These are phyloP conservation scores for Stegastes partitus DNA, from an alignment of 2,113 vertebrate species.

Conservation along the genomic window DNA sequence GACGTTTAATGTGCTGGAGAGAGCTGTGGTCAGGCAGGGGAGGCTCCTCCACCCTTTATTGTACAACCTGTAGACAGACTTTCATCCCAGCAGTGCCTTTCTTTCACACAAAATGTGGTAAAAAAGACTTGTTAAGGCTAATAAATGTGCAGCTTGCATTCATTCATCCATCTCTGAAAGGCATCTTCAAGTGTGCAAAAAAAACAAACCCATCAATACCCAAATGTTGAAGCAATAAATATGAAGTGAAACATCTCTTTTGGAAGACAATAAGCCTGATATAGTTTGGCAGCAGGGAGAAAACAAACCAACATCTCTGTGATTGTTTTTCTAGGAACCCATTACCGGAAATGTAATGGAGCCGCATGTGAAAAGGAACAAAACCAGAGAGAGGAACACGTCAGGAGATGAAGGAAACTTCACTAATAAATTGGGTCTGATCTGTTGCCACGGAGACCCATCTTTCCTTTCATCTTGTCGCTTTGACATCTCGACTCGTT, in stretches of 20 bases:
- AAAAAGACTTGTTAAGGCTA: no score
- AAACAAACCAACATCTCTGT: neutral
- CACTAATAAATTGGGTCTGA: conserved; percentile 5
- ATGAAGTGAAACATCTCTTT: neutral
- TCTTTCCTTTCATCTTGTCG: conserved; percentile 13
- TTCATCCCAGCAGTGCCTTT: no score
- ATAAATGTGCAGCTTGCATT: neutral
- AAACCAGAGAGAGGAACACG: neutral
- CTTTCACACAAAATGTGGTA: no score
- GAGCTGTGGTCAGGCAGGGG: no score
- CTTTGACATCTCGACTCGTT: conserved; percentile 23
- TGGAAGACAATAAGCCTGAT: neutral
- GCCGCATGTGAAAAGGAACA: neutral
- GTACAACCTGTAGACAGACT: no score
- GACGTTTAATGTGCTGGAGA: no score
- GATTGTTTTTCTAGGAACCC: neutral
- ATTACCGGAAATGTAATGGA: neutral
- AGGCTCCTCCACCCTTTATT: no score
- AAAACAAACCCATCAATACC: neutral
- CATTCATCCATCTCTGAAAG: neutral
- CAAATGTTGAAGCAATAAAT: neutral
- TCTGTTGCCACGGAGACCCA: conserved; percentile 44
- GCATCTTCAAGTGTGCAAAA: neutral
- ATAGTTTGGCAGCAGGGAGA: neutral
- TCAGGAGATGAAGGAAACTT: neutral